phyloP scores from a whole-genome alignment of 2,797 vertebrate genomes.

The Etheostoma nigrum region DNA sequence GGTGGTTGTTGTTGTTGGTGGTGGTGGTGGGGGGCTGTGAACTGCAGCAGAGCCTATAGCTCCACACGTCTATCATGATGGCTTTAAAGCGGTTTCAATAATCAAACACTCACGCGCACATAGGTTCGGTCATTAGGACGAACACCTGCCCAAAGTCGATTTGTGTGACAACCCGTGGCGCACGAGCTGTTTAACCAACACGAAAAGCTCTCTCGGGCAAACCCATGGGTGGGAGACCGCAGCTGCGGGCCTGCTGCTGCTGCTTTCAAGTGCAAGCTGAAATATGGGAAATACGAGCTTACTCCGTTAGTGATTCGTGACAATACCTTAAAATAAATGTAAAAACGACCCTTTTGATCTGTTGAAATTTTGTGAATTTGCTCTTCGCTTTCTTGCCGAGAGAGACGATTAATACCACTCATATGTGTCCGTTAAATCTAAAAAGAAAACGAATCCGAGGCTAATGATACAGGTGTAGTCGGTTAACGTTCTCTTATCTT shows the following conservation, averaged over 20 bases:
- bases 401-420: background rate
- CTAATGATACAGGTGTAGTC: no score
- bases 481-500: background rate
- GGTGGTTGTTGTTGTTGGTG: background rate
- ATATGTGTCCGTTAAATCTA: background rate
- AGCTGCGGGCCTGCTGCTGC: background rate
- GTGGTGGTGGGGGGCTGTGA: background rate
- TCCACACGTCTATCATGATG: conserved; percentile 18
- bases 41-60: background rate
- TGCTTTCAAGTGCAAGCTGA: background rate
- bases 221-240: no score
- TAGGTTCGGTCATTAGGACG: background rate
- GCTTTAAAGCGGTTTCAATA: background rate
- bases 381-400: no score
- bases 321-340: background rate
- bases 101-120: background rate
- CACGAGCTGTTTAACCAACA: background rate
- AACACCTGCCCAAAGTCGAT: conserved; percentile 19
- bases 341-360: no score
- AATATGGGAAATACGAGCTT: conserved; percentile 6
- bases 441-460: background rate
- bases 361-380: no score
- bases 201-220: background rate
- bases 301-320: background rate
- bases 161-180: background rate